These are phyloP conservation scores for Scrobipalpa atriplicella DNA, from an alignment of 2,888 invertebrate species.

Conservation along the genomic window DNA sequence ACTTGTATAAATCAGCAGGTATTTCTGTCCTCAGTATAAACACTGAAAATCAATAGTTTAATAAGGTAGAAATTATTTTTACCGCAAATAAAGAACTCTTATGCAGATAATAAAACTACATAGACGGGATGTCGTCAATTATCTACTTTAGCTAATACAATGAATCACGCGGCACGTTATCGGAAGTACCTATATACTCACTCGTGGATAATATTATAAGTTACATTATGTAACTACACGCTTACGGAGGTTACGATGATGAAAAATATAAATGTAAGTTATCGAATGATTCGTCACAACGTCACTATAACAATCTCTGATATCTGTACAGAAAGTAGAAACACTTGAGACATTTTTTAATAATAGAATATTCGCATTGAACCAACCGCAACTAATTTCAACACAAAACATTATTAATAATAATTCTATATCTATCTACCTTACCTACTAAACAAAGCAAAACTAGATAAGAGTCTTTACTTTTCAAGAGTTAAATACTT, in stretches of 20 bases:
- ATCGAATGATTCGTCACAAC: conserved; percentile 20
- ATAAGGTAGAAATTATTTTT: too few species aligned
- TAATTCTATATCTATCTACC: too few species aligned
- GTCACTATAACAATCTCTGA: conserved; percentile 2
- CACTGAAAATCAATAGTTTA: too few species aligned
- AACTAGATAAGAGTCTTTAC: too few species aligned
- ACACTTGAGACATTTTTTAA: conserved; percentile 2
- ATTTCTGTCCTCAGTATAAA: too few species aligned
- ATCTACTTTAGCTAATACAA: conserved; percentile 16
- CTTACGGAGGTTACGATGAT: not conserved
- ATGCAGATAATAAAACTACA: not conserved
- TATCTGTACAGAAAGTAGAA: not conserved
- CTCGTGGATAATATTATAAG: not conserved
- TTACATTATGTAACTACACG: not conserved
- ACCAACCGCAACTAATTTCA: not conserved
- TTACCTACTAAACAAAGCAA: too few species aligned
- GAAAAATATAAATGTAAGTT: conserved; percentile 7
- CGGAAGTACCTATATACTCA: not conserved
- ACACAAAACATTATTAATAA: too few species aligned
- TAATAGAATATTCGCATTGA: conserved; percentile 2
- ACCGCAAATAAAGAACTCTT: too few species aligned
- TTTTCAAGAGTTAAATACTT: too few species aligned
- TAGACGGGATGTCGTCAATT: conserved; percentile 13
- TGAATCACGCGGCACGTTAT: conserved; percentile 12
- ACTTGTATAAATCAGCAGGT: too few species aligned